These are phyloP conservation scores for Eupleurogrammus muticus DNA, from an alignment of 2,797 vertebrate genomes.

Conservation along the genomic window DNA sequence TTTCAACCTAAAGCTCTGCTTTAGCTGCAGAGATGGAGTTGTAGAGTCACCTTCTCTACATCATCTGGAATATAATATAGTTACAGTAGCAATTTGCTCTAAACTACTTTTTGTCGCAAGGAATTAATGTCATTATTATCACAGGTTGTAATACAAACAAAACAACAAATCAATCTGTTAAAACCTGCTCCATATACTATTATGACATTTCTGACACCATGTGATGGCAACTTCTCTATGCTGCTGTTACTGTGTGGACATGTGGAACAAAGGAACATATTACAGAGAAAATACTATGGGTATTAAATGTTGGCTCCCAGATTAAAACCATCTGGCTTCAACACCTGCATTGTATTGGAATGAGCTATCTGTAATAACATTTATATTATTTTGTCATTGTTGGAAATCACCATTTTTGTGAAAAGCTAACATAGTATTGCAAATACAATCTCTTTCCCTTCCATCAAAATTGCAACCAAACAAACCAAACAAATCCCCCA, in stretches of 20 bases:
- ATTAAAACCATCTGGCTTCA: background rate
- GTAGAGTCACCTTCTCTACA: background rate
- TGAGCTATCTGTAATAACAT: background rate
- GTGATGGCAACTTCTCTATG: no score
- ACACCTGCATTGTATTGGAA: background rate
- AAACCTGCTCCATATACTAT: no score
- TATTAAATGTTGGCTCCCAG: background rate
- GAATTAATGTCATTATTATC: background rate
- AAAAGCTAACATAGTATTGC: background rate
- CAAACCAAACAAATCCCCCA: background rate
- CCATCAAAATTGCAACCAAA: background rate
- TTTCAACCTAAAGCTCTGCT: background rate
- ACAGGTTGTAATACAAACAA: background rate
- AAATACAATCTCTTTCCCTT: background rate
- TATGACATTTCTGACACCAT: no score
- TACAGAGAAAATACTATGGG: background rate
- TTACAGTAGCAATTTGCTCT: background rate
- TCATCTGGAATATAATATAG: no score
- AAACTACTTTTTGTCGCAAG: background rate
- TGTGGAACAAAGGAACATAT: background rate
- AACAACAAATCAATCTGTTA: background rate
- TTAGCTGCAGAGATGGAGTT: background rate
- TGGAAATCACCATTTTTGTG: conserved; percentile 2
- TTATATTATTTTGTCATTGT: background rate
- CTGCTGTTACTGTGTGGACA: no score